A percentile compares a stretch with the other conserved stretches of the same genome.
phyloP scores from a whole-genome alignment of 2,888 invertebrate genomes.

The Trichogramma evanescens region DNA sequence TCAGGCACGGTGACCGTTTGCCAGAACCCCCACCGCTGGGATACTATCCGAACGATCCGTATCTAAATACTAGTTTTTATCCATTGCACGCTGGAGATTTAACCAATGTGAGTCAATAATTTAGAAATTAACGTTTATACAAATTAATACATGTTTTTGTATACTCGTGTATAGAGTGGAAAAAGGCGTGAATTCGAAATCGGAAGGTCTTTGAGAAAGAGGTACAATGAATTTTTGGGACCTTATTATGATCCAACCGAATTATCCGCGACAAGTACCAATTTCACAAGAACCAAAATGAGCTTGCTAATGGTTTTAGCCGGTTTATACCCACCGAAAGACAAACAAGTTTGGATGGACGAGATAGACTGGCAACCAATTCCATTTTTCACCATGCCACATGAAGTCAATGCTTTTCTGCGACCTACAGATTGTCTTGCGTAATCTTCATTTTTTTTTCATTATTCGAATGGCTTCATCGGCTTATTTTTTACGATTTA shows the following conservation, averaged over 20 bases:
- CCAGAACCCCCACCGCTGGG: background rate
- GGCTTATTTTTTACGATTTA: background rate
- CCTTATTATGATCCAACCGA: slow-evolving; percentile 43
- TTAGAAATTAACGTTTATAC: background rate
- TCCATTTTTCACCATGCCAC: background rate
- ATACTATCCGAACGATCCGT: background rate
- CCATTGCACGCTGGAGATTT: background rate
- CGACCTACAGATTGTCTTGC: background rate
- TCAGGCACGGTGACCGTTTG: slow-evolving; percentile 3
- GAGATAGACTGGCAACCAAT: background rate
- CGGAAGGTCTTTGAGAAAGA: slow-evolving; percentile 49
- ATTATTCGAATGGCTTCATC: background rate
- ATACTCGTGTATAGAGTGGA: slow-evolving; percentile 46
- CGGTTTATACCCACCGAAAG: slow-evolving; percentile 60
- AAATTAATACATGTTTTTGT: background rate
- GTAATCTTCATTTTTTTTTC: background rate
- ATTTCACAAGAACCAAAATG: slow-evolving; percentile 67
- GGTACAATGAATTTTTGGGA: slow-evolving; percentile 49
- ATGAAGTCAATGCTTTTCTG: background rate
- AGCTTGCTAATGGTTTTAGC: slow-evolving; percentile 62
- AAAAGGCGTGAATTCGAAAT: slow-evolving; percentile 50
- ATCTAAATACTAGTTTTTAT: background rate
- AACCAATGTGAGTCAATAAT: background rate
- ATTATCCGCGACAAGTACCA: slow-evolving; percentile 54
- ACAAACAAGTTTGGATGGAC: background rate